Conservation (phyloP, 1,140 invertebrate genomes). For the Odontomachus brunneus region DNA sequence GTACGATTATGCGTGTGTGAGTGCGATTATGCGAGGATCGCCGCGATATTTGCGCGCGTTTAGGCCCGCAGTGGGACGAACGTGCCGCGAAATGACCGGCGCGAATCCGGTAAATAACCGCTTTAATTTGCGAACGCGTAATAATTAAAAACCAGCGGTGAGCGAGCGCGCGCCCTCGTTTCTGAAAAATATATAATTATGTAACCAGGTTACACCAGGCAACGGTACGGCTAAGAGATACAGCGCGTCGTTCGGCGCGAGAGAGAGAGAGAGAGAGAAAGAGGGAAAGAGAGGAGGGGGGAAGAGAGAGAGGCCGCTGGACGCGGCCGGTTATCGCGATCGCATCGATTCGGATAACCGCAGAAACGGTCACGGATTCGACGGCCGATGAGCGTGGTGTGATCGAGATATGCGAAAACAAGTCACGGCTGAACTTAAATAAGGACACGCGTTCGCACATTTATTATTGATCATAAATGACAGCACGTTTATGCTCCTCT, state of each 20-base stretch:
- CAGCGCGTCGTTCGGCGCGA: too few species aligned
- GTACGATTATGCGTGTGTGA: too few species aligned
- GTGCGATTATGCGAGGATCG: not conserved
- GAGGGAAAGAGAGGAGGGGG: too few species aligned
- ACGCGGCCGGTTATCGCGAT: too few species aligned
- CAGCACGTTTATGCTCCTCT: not conserved
- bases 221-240: too few species aligned
- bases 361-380: too few species aligned
- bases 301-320: too few species aligned
- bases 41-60: slow-evolving; percentile 1
- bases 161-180: not conserved
- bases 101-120: not conserved
- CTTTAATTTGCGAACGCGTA: not conserved
- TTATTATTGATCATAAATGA: slow-evolving; percentile 38
- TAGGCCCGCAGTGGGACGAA: not conserved
- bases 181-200: not conserved
- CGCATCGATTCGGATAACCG: too few species aligned
- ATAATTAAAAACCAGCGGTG: not conserved
- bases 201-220: too few species aligned
- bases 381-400: too few species aligned
- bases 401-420: not conserved
- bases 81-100: not conserved
- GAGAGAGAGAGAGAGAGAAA: too few species aligned
- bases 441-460: not conserved
- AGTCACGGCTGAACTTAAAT: not conserved